Evolutionary conservation across 2,888 invertebrate genomes (phyloP), one percentile per base, ranked within the genome.

Genomic region (Drosophila neotestacea): DNA sequence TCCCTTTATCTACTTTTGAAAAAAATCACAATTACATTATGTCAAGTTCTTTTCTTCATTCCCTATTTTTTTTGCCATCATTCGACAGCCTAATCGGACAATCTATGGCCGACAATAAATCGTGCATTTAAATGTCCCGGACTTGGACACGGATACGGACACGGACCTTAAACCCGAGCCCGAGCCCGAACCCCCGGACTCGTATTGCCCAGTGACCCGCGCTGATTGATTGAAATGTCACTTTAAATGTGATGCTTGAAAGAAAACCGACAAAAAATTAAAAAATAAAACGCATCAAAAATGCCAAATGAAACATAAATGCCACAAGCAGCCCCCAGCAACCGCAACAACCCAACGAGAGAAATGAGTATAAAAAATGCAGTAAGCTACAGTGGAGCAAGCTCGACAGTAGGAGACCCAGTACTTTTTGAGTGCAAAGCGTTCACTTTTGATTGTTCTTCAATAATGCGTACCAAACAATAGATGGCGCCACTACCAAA

Each of bases 191-290:
- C 16, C 34, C 22, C 22, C 27, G 30, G 13, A 46, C 30, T 28
- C 50, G 44, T 59, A 44, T 39, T 72, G 73, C 42, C 61, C 39
- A 50, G 59, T 72, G 68, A 70, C 36, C 44, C 51, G 63, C 39
- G 65, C 83, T 89, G 91, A 91, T 91, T 91, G 90, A 91, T 91
- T 90, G 90, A 90, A 90, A 89, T 89, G 88, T 86, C 88, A 90
- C 88, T 87, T 88, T 90, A 89, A 87, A 84, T 78, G 81, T 70
- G 77, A 69, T 64, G 73, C 65, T 76, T 42, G 52, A 56, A 56
- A 63, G 59, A 51, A 73, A 51, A 67, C 42, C 63, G 63, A 66
- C 60, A 69, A 70, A 79, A 79, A 78, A 69, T 59, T 64, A 67
- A 77, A 56, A 73, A 74, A 70, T 46, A 82, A 81, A 79, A 84